Base-by-base conservation (phyloP, 2,797 vertebrate species). In the Masticophis lateralis region DNA sequence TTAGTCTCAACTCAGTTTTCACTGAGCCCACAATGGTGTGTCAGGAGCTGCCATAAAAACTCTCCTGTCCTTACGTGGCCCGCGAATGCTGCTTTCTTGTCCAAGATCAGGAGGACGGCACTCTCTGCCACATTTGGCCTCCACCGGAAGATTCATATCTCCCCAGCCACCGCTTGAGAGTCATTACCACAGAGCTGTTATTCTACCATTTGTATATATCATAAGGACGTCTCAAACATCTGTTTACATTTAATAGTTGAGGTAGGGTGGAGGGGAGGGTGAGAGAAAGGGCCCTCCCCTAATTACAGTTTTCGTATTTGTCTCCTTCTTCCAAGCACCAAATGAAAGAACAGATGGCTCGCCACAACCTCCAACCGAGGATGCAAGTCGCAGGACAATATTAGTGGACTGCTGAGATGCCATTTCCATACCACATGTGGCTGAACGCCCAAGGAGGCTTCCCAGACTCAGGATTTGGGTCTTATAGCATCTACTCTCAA, bases 241-340 rank as follows among this genome's bases (percentile, higher is more conserved):
- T 96, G 96, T 89, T 95, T 93, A 92, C 96, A 94, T 95, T 96
- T 91, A 92, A 93, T 87, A 63, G 92, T 74, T 90, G 94, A 20
- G 87, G 63, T 95, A n/a, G 74, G 66, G n/a, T 32, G n/a, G 94
- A 94, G 89, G 18, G 12, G 43, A 16, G 25, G 43, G 8, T 32
- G 47, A 4, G 32, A 37, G 87, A 9, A 16, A 53, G 69, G 14
- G 27, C 37, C 53, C 83, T 25, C 89, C 47, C 61, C 27, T 63
- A 91, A 88, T 95, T 94, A 69, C 59, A 27, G 88, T 94, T 74
- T 92, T 87, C 94, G 91, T 22, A 60, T 91, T 95, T 88, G 94
- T 66, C 94, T 27, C 53, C 90, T 95, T 92, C 92, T 94, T 94
- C 95, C 18, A 0, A 0, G 61, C 86, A 90, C 83, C 91, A 87